phyloP scores from a whole-genome alignment of 2,113 vertebrate species.

The Antechinus flavipes region DNA sequence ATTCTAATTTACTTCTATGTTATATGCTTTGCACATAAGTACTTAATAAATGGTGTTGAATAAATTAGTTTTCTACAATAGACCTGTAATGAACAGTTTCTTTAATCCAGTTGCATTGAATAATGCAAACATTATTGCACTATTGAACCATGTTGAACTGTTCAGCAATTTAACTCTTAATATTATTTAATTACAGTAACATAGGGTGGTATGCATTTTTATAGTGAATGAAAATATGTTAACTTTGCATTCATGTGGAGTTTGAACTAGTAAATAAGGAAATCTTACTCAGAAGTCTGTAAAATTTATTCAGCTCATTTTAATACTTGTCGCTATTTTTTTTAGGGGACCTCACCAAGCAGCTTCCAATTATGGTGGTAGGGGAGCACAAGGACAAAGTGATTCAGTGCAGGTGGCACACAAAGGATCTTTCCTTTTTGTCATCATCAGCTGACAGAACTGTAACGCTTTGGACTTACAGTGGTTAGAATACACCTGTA shows the following conservation, averaged over 20 bases:
- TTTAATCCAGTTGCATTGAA: background rate
- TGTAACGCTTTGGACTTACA: conserved; percentile 95
- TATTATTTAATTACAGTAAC: background rate
- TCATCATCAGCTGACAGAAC: conserved; percentile 97
- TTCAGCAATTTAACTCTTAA: background rate
- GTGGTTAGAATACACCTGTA: conserved; percentile 79
- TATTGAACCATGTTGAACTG: background rate
- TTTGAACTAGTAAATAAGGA: background rate
- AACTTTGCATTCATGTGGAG: background rate
- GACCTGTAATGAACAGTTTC: background rate
- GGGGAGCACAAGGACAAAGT: conserved; percentile 98
- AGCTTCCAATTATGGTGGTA: conserved; percentile 93
- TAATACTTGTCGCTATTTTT: conserved; percentile 52
- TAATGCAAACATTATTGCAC: background rate
- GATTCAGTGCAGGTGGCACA: conserved; percentile 98
- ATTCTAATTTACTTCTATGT: conserved; percentile 6
- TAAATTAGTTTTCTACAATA: background rate
- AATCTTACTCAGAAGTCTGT: background rate
- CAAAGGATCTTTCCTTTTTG: conserved; percentile 94
- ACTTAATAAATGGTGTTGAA: background rate
- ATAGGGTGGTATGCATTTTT: conserved; percentile 7
- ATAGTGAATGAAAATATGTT: background rate
- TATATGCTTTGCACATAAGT: background rate
- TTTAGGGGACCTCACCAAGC: conserved; percentile 96
- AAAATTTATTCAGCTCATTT: conserved; percentile 6